phyloP scores from a whole-genome alignment of 2,113 vertebrate genomes.

The Ochotona curzoniae region DNA sequence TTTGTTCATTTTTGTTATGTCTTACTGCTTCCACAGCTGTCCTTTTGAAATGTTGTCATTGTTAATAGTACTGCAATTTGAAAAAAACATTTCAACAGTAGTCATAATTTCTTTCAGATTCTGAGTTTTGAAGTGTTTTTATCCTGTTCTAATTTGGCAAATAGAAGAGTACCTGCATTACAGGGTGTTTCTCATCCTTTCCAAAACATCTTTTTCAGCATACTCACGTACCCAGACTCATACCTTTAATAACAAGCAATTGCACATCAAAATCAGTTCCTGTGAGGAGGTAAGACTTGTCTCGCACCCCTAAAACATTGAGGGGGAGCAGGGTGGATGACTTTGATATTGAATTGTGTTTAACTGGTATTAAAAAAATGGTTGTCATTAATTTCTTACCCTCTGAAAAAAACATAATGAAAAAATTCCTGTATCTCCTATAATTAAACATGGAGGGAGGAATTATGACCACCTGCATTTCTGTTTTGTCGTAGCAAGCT shows the following conservation, averaged over 20 bases:
- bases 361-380: background rate
- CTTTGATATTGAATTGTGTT: conserved; percentile 34
- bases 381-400: conserved; percentile 43
- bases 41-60: background rate
- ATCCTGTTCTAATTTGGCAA: background rate
- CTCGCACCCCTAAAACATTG: background rate
- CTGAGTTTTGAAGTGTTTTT: background rate
- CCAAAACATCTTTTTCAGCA: conserved; percentile 88
- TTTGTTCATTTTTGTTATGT: background rate
- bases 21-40: background rate
- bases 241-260: conserved; percentile 98
- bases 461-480: background rate
- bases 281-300: conserved; percentile 92
- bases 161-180: background rate
- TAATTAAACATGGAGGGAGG: background rate
- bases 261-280: conserved; percentile 98
- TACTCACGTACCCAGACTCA: conserved; percentile 97
- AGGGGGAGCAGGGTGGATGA: background rate
- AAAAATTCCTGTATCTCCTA: background rate
- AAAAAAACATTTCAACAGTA: background rate
- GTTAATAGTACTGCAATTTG: background rate
- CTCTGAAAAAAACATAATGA: conserved; percentile 25
- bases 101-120: conserved; percentile 29
- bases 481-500: background rate
- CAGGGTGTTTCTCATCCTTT: conserved; percentile 59